Evolutionary conservation across 2,797 vertebrate species (phyloP).

Genomic region (Coregonus sp.): DNA sequence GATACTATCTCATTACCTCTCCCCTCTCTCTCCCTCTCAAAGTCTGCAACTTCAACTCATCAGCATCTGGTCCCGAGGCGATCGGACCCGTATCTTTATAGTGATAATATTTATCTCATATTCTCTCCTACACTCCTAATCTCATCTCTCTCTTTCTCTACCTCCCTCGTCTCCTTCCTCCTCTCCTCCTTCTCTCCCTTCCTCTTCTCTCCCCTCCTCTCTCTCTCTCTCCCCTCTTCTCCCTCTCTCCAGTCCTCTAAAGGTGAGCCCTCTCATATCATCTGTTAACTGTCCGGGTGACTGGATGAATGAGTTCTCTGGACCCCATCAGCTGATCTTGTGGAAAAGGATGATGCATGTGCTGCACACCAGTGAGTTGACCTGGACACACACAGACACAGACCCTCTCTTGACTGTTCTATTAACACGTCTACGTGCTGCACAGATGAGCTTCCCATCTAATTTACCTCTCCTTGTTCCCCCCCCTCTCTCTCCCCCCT

Average conservation of each 20-base stretch:
- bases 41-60: too few relatives aligned
- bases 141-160: too few relatives aligned
- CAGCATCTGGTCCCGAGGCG: too few relatives aligned
- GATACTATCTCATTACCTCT: too few relatives aligned
- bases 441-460: neutral
- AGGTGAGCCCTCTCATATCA: conserved; percentile 27
- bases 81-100: too few relatives aligned
- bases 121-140: too few relatives aligned
- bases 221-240: too few relatives aligned
- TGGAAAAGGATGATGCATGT: conserved; percentile 86
- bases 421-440: neutral
- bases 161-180: too few relatives aligned
- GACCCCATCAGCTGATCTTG: conserved; percentile 80
- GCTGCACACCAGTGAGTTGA: conserved; percentile 68
- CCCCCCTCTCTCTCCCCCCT: neutral
- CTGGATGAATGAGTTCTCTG: conserved; percentile 73
- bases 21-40: too few relatives aligned
- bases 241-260: conserved; percentile 56
- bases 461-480: neutral
- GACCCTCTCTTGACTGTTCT: neutral
- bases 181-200: too few relatives aligned
- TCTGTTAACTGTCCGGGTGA: conserved; percentile 61
- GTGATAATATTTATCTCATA: too few relatives aligned
- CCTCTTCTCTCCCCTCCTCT: too few relatives aligned
- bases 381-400: neutral